Base-by-base conservation (phyloP, 1,140 invertebrate species). In the Carcinoscorpius rotundicauda region DNA sequence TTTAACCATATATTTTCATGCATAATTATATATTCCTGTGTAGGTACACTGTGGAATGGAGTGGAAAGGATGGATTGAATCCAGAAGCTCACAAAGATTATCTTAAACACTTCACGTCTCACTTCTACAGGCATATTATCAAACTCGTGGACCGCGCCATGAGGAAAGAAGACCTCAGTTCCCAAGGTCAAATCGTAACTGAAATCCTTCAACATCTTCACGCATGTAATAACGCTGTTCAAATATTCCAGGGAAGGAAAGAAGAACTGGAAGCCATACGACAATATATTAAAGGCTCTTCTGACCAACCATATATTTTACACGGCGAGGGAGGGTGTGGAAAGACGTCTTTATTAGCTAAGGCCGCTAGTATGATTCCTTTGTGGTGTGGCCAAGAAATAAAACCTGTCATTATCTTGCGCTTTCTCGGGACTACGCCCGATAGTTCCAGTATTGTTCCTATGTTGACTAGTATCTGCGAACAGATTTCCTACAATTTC, bases 141-240 rank as follows among this genome's bases (percentile, higher is more conserved):
- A 93, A 93, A 72, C 82, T 95, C 4, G 89, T 95, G 4, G 92
- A 95, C 74, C 82, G 91, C 72, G 93, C 93, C 3, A 95, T 97
- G 92, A 82, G 91, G 66, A 95, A 94, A 78, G 92, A 97, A 78
- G 91, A 95, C 77, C 91, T 88, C 63, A 95, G 88, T 68, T 88
- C 91, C 9, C 90, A 93, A 75, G 93, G 92, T 11, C 89, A 92
- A 77, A 93, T 95, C 72, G 89, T 95, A 70, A 93, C 92, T 3
- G 95, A 99, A 79, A 92, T 97, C 57, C 80, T 98, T 49, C 94
- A 98, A 75, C 95, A 98, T 82, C 81, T 97, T 6, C 94, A 98
- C 73, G 92, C 92, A 50, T 97, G 93, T 73, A 93, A 93, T 72
- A 96, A 94, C 76, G 93, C 91, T n/a, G 93, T 95, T 4, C 88